Evolutionary conservation across 1,140 invertebrate genomes (phyloP).

Genomic region (Odontomachus brunneus): DNA sequence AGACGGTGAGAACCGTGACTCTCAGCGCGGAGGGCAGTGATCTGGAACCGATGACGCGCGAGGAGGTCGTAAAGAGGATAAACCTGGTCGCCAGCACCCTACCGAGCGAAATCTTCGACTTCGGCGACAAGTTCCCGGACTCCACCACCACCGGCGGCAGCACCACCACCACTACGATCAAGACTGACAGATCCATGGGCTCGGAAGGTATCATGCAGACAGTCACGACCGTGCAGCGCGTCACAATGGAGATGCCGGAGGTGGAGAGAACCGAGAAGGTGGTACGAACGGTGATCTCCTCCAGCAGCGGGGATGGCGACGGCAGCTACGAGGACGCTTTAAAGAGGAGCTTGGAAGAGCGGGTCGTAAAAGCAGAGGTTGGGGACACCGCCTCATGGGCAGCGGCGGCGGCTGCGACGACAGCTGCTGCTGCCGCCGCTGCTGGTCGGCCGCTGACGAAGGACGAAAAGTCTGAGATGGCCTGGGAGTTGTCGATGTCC

Average conservation of each 20-base stretch:
- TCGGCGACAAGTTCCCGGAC: conserved; percentile 19
- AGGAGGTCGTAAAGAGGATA: conserved; percentile 29
- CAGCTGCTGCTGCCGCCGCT: not conserved
- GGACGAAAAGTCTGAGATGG: conserved; percentile 38
- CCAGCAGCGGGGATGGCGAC: conserved; percentile 22
- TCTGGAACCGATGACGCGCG: not conserved
- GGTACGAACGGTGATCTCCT: conserved; percentile 69
- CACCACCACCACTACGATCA: conserved; percentile 27
- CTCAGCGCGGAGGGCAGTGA: conserved; percentile 5
- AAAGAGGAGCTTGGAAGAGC: conserved; percentile 28
- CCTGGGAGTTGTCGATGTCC: conserved; percentile 17
- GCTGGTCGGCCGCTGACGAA: conserved; percentile 15
- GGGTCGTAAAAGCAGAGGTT: conserved; percentile 4
- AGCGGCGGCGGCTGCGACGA: conserved; percentile 1
- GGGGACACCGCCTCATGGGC: conserved; percentile 58
- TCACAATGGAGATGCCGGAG: conserved; percentile 51
- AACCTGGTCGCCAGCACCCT: not conserved
- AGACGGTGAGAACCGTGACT: conserved; percentile 38
- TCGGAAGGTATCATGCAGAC: conserved; percentile 64
- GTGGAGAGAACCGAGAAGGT: conserved; percentile 61
- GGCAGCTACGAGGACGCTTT: conserved; percentile 41
- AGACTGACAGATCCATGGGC: conserved; percentile 10
- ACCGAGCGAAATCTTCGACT: not conserved
- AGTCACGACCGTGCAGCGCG: conserved; percentile 65
- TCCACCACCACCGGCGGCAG: not conserved